Evolutionary conservation across 2,113 vertebrate genomes (phyloP).

Genomic region (Rhodinocichla rosea): DNA sequence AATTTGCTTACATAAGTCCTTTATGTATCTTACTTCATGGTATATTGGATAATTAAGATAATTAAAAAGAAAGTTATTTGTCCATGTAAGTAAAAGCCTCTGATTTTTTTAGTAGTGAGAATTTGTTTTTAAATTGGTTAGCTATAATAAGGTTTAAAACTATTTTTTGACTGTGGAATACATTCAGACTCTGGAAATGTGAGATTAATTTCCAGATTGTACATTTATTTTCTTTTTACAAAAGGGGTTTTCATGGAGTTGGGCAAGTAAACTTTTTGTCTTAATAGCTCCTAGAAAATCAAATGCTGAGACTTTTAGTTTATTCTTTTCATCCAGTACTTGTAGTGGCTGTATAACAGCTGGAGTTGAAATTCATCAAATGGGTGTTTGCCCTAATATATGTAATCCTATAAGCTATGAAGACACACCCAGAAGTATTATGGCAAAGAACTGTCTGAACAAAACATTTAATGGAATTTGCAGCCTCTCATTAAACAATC

Average conservation of each 20-base stretch:
- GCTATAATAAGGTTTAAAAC: background rate
- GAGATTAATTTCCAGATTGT: background rate
- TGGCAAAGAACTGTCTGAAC: background rate
- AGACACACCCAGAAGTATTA: background rate
- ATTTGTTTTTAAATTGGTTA: background rate
- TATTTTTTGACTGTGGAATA: background rate
- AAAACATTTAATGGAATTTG: background rate
- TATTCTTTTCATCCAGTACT: background rate
- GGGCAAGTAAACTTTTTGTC: background rate
- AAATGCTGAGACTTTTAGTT: background rate
- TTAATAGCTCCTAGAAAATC: background rate
- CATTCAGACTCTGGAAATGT: background rate
- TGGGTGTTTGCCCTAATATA: background rate
- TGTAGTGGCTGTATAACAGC: slow-evolving; percentile 14
- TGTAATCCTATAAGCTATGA: background rate
- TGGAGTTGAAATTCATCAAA: slow-evolving; percentile 34
- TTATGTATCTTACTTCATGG: background rate
- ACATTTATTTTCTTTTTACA: background rate
- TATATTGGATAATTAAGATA: background rate
- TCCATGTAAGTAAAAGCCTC: background rate
- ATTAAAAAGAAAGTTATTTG: background rate
- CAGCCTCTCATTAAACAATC: background rate
- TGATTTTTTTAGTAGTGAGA: background rate
- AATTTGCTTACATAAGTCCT: background rate
- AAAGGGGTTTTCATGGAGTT: background rate